phyloP scores from a whole-genome alignment of 1,140 invertebrate genomes.

The Hydropsyche tenuis region DNA sequence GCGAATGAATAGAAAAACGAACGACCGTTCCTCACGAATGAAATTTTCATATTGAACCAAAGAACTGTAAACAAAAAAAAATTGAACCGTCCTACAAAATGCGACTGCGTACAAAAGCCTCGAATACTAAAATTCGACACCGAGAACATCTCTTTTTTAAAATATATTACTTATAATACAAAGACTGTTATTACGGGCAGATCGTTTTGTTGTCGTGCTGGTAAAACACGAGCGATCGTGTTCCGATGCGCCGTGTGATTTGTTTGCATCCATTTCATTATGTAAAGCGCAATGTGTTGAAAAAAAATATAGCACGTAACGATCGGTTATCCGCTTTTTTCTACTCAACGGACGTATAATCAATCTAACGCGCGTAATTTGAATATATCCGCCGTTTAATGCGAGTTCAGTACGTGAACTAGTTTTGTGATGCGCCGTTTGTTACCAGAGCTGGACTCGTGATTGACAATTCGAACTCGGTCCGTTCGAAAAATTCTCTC shows the following conservation, averaged over 20 bases:
- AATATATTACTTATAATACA: background rate
- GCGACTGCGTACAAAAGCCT: too few relatives aligned
- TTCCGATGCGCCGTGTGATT: slow-evolving; percentile 8
- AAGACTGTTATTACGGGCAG: background rate
- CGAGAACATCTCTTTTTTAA: background rate
- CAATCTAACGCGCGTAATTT: slow-evolving; percentile 22
- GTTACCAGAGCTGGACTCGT: background rate
- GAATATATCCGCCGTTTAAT: slow-evolving; percentile 26
- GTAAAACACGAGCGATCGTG: background rate
- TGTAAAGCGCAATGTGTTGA: background rate
- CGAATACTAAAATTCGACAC: too few relatives aligned
- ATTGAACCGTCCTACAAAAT: too few relatives aligned
- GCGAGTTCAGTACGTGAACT: background rate
- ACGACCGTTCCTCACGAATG: too few relatives aligned
- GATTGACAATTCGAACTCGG: slow-evolving; percentile 17
- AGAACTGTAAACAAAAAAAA: too few relatives aligned
- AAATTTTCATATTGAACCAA: too few relatives aligned
- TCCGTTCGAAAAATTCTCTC: too few relatives aligned
- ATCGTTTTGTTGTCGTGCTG: slow-evolving; percentile 3
- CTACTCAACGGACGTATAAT: background rate
- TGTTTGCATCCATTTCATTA: slow-evolving; percentile 24
- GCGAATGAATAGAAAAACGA: too few relatives aligned
- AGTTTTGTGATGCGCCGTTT: background rate
- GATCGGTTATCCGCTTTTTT: slow-evolving; percentile 18
- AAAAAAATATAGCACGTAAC: slow-evolving; percentile 1